Base-by-base conservation (phyloP, 1,140 invertebrate species). In the Drosophila erecta region DNA sequence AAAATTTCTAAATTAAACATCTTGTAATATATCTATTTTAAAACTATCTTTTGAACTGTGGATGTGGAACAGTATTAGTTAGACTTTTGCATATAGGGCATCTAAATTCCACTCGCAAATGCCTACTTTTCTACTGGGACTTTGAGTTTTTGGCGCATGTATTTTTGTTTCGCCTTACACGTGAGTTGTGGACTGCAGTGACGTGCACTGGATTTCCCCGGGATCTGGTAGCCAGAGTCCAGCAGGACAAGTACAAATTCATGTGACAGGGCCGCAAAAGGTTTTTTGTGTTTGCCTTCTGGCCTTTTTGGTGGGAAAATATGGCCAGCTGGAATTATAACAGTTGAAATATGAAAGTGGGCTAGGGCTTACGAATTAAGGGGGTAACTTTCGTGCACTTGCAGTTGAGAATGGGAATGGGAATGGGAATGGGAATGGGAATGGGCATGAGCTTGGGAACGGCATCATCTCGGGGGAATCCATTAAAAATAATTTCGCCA, bases 171-270 rank as follows among this genome's bases (percentile, higher is more conserved):
- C 58, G 55, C 38, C 56, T 67, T 67, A 38, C 62, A 58, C 54
- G 70, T 86, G 83, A 87, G 80, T 87, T 87, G 84, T 87, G 60
- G 84, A 87, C 84, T 87, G 84, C 84, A 89, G 83, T 83, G 76
- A 78, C 83, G 58, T 62, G 64, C 62, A 78, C 69, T 81, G 73
- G 53, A 44, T 40, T 59, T 75, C 50, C 60, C 51, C 30, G 44
- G 46, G 47, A 60, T 61, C 58, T 22, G 35, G 54, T 40, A 47
- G 64, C 59, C 57, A 14, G 22, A 49, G 72, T 83, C 79, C 79
- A 76, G 62, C 76, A 61, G 61, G 49, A 57, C 75, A 67, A 76
- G 67, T 81, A 79, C 72, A 89, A 89, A 87, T 89, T 87, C 79
- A 87, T 87, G 67, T 74, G 77, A 79, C 79, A 76, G 72, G 55